Percentiles rank a stretch among this genome's conserved stretches.
Conservation (phyloP, 1,140 invertebrate genomes). For the Metopolophium dirhodum region DNA sequence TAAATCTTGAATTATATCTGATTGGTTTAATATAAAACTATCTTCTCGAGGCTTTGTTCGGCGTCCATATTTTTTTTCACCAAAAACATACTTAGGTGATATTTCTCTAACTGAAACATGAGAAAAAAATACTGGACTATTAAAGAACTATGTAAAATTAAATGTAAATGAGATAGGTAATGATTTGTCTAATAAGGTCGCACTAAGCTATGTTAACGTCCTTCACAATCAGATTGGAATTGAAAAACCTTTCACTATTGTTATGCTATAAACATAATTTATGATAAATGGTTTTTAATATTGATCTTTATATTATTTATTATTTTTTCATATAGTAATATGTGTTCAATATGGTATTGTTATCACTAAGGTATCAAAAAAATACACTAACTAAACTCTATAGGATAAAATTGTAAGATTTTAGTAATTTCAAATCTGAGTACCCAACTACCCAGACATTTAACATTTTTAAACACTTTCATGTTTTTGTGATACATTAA, state of each 20-base stretch:
- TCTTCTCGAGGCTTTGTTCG: constrained; percentile 68
- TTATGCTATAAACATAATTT: background rate
- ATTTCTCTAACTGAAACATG: constrained; percentile 67
- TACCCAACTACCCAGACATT: background rate
- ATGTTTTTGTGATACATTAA: no score
- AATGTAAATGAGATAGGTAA: background rate
- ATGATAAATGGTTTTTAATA: constrained; percentile 25
- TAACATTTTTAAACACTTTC: background rate
- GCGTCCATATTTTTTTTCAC: constrained; percentile 79
- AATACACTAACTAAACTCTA: background rate
- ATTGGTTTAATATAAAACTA: constrained; percentile 59
- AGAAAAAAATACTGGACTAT: constrained; percentile 32
- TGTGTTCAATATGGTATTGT: background rate
- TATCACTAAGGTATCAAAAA: background rate
- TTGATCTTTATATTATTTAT: constrained; percentile 23
- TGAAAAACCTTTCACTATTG: constrained; percentile 28
- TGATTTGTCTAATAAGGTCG: background rate
- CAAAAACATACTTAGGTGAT: constrained; percentile 75
- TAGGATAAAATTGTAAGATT: background rate
- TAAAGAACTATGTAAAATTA: constrained; percentile 7
- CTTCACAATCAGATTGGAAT: constrained; percentile 14
- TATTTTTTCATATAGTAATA: background rate
- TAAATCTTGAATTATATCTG: constrained; percentile 55
- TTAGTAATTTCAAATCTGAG: background rate
- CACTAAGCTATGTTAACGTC: background rate